Evolutionary conservation across 2,113 vertebrate species (phyloP).

Genomic region (Zonotrichia leucophrys): DNA sequence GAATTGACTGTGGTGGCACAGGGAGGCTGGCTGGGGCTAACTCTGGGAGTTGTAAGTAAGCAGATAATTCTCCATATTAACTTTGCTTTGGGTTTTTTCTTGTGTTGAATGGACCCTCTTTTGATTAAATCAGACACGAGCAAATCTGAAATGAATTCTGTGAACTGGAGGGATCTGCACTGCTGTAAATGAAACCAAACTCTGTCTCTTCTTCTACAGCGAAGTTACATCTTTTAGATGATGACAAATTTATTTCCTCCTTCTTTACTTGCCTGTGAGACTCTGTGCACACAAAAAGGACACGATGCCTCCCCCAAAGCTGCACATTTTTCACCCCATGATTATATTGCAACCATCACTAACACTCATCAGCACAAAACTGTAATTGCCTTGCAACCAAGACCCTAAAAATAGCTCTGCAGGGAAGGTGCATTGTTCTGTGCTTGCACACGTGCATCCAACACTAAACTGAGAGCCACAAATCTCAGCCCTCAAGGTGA

Average conservation of each 20-base stretch:
- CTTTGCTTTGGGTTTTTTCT: background rate
- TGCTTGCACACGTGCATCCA: background rate
- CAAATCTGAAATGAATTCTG: background rate
- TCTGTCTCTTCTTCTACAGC: background rate
- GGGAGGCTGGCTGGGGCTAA: slow-evolving; percentile 61
- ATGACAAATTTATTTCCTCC: slow-evolving; percentile 1
- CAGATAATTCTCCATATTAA: background rate
- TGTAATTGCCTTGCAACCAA: background rate
- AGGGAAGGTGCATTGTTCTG: slow-evolving; percentile 39
- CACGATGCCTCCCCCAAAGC: background rate
- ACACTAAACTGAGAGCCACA: background rate
- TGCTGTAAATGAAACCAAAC: background rate
- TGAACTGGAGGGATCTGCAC: background rate
- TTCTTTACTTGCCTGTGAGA: background rate
- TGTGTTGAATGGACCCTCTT: background rate
- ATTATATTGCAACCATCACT: background rate
- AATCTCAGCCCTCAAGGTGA: background rate
- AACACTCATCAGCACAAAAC: background rate
- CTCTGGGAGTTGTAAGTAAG: slow-evolving; percentile 63
- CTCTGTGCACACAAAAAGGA: background rate
- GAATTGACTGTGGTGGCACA: slow-evolving; percentile 67
- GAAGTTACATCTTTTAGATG: background rate
- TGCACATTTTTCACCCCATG: background rate
- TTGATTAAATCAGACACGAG: background rate
- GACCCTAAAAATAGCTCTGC: slow-evolving; percentile 44